Percentiles rank a stretch among this genome's conserved stretches.
Evolutionary conservation across 2,797 vertebrate species (phyloP).

Genomic region (Alca torda): DNA sequence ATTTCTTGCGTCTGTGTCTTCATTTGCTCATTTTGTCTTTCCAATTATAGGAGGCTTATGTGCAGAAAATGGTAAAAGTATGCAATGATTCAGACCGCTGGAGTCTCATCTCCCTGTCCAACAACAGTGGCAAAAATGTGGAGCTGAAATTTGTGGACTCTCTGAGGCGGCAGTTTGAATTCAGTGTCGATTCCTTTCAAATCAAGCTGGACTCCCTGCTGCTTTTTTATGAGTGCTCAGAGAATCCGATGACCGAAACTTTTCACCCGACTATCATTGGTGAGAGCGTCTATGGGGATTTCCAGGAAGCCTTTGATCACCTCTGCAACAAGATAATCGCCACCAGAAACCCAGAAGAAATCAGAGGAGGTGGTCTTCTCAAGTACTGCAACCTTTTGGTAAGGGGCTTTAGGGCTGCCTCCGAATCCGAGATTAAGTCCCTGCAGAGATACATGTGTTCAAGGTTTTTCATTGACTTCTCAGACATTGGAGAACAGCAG

Average conservation of each 20-base stretch:
- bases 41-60: constrained; percentile 91
- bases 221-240: constrained; percentile 97
- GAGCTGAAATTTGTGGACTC: constrained; percentile 99
- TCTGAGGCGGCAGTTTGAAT: constrained; percentile 97
- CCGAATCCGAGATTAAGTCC: constrained; percentile 94
- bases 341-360: constrained; percentile 97
- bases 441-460: constrained; percentile 99
- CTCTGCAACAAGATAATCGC: constrained; percentile 95
- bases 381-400: constrained; percentile 99
- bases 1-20: constrained; percentile 18
- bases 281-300: constrained; percentile 96
- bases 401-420: constrained; percentile 92
- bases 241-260: constrained; percentile 95
- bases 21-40: constrained; percentile 69
- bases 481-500: constrained; percentile 96
- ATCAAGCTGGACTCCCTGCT: constrained; percentile 98
- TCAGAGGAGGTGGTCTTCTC: constrained; percentile 94
- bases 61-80: constrained; percentile 99
- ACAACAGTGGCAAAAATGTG: constrained; percentile 98
- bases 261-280: constrained; percentile 98
- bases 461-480: constrained; percentile 98
- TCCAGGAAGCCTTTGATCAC: constrained; percentile 92
- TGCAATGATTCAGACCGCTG: constrained; percentile 98
- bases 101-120: constrained; percentile 99
- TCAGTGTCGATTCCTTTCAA: constrained; percentile 99